A percentile compares a stretch with the other conserved stretches of the same genome.
Conservation (phyloP, 2,888 invertebrate genomes). For the Molorchus minor region DNA sequence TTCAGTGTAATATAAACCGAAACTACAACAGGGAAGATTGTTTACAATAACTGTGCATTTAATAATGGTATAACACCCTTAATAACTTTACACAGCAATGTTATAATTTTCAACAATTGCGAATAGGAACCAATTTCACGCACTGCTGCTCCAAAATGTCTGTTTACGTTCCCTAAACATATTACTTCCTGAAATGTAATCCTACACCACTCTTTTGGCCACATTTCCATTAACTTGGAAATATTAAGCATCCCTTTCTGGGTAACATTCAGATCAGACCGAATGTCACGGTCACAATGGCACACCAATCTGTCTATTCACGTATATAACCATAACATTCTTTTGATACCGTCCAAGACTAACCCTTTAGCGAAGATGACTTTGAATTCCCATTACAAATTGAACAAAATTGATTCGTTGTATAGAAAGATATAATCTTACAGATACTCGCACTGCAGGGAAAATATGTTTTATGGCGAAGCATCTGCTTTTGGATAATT, state of each 20-base stretch:
- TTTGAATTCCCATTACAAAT: conserved; percentile 32
- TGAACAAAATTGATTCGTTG: conserved; percentile 27
- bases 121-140: conserved; percentile 39
- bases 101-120: conserved; percentile 16
- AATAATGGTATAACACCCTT: too few relatives aligned
- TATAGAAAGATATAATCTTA: conserved; percentile 25
- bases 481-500: conserved; percentile 25
- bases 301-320: conserved; percentile 45
- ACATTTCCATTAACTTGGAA: conserved; percentile 17
- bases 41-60: too few relatives aligned
- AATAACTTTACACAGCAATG: too few relatives aligned
- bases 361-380: conserved; percentile 40
- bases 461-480: conserved; percentile 8
- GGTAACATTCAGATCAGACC: conserved; percentile 19
- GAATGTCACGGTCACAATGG: conserved; percentile 45
- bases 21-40: too few relatives aligned
- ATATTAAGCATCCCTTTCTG: conserved; percentile 25
- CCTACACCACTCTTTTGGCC: conserved; percentile 25
- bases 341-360: conserved; percentile 24
- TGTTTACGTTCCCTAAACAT: conserved; percentile 28
- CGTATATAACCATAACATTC: conserved; percentile 25
- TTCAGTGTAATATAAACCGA: too few relatives aligned
- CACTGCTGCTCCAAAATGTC: conserved; percentile 31
- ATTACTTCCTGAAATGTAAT: conserved; percentile 25
- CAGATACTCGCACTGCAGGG: conserved; percentile 12